These are phyloP conservation scores for Phytoseiulus persimilis DNA, from an alignment of 2,888 invertebrate species.

Conservation along the genomic window DNA sequence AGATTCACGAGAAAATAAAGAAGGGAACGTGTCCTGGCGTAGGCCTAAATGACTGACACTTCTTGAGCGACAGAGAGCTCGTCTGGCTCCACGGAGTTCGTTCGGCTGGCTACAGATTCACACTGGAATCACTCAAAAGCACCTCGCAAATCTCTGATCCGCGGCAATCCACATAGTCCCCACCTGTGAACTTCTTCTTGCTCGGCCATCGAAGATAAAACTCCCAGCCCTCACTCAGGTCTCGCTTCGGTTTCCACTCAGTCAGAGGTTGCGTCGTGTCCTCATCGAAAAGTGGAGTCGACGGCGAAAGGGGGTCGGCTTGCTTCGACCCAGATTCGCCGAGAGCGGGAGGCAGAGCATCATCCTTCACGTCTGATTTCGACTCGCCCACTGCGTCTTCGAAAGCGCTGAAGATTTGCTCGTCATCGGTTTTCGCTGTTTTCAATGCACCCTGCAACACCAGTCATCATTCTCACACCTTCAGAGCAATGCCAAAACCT, in stretches of 20 bases:
- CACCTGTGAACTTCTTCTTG: constrained; percentile 82
- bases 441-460: background rate
- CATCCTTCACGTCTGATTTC: constrained; percentile 31
- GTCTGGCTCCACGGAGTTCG: no score
- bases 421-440: constrained; percentile 26
- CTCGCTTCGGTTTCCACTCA: constrained; percentile 73
- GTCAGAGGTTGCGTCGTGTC: constrained; percentile 84
- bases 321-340: constrained; percentile 51
- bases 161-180: no score
- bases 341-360: constrained; percentile 47
- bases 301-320: constrained; percentile 64
- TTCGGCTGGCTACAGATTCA: no score
- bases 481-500: background rate
- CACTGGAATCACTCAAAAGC: no score
- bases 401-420: constrained; percentile 32
- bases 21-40: no score
- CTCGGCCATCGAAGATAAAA: constrained; percentile 90
- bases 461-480: background rate
- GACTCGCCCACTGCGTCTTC: constrained; percentile 13
- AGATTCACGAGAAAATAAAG: no score
- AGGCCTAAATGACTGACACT: no score
- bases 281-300: constrained; percentile 87
- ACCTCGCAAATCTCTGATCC: constrained; percentile 48
- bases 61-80: no score
- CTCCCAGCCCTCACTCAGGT: constrained; percentile 81